Evolutionary conservation across 2,797 vertebrate species (phyloP), one percentile per base, ranked within the genome.

Genomic region (Eulemur coronatus): DNA sequence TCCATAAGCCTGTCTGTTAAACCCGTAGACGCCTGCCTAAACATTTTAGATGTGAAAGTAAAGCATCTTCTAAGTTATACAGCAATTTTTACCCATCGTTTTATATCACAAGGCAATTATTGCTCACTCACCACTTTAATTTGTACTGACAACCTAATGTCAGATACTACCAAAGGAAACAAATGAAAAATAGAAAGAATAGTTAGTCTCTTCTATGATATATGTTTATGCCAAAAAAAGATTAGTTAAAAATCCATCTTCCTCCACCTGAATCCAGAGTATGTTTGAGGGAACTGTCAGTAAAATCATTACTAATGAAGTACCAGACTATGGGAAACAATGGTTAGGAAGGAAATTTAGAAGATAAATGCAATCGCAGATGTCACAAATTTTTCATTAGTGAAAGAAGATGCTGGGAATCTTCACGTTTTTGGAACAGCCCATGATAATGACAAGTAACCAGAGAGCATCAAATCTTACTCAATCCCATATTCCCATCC

Each of bases 261-360:
- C 95, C 41, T 84, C 91, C 96, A 95, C 97, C 96, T 97, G 96
- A 94, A 92, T 80, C 72, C 85, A 82, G 72, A 92, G 84, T 46
- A 57, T 95, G 96, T 96, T 96, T 96, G 93, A 96, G 84, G 94
- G 73, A 97, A 94, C 96, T 98, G 96, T 97, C 97, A 92, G 91
- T 38, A 84, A 97, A 96, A 96, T 96, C 96, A 95, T 98, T 97
- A 97, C 97, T 98, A 98, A 98, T 98, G 97, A 98, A 97, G 94
- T 95, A 97, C 63, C 73, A 94, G 87, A 92, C 89, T 88, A 91
- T 28, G 89, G 22, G 28, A 94, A 93, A 91, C 94, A 92, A 97
- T 93, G 89, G 72, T 81, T 61, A 92, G 93, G 89, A 93, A 96
- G 70, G 94, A 96, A 97, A 96, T 89, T 72, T 57, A 35, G 90